Base-by-base conservation (phyloP, 1,140 invertebrate genomes). In the Dreissena polymorpha region DNA sequence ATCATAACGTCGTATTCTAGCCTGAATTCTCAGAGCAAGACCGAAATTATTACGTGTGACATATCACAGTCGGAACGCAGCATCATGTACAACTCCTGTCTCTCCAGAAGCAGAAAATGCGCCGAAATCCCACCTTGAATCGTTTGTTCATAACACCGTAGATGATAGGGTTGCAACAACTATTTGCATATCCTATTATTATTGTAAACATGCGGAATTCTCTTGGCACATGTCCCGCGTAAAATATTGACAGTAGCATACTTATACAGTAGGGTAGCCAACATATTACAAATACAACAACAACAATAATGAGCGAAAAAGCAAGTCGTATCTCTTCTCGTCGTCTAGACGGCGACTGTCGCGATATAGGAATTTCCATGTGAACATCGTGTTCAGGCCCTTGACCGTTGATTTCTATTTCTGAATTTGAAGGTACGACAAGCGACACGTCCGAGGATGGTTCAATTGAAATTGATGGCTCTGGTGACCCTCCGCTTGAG, bases 221-320 rank as follows among this genome's bases (percentile, higher is more conserved):
- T 12, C 85, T 74, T 0, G 84, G 72, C 3, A 87, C 84, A 18
- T n/a, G n/a, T 10, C 70, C 50, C 7, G 82, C 70, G n/a, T 68
- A 71, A 67, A 87, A 90, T 29, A 91, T 86, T 14, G 86, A 85
- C 27, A 89, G 51, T 49, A 91, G 85, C 90, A 91, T 91, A 53
- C 90, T 89, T 10, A 91, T 77, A 83, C 90, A 91, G 78, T 89
- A 91, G 90, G 90, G 0, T 5, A 91, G 65, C 90, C 90, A 91
- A 67, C 84, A 89, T 13, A 90, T 51, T 13, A 91, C 83, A 76
- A 91, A 91, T 6, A 86, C 65, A 13, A 89, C 49, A 18, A 91
- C 87, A 12, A 90, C 86, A 8, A 90, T 81, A 12, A 90, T 74
- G 6, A 91, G 68, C 7, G 86, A 85, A 5, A 79, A 25, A 0